Percentiles rank a stretch among this genome's conserved stretches.
Conservation (phyloP, 1,140 invertebrate genomes). For the Lamellibrachia luymesi region DNA sequence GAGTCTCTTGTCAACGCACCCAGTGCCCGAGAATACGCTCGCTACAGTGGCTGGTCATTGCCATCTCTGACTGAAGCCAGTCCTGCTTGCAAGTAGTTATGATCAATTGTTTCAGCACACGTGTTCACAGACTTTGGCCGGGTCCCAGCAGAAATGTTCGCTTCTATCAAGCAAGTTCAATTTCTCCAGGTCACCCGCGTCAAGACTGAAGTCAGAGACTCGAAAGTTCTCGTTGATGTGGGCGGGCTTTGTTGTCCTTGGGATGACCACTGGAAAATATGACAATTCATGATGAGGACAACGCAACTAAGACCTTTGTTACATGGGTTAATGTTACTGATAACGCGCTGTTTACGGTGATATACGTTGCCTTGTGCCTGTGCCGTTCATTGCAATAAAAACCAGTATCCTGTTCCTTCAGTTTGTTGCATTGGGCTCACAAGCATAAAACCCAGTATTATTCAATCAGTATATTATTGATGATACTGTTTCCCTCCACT, state of each 20-base stretch:
- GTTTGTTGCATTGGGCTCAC: no score
- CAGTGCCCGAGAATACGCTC: no score
- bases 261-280: constrained; percentile 66
- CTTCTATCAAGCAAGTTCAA: constrained; percentile 61
- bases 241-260: constrained; percentile 66
- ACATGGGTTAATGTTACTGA: not conserved
- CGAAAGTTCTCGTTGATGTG: constrained; percentile 70
- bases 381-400: no score
- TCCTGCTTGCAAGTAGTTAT: not conserved
- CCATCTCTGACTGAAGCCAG: not conserved
- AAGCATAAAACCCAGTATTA: no score
- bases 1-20: no score
- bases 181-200: constrained; percentile 61
- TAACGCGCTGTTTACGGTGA: no score
- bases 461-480: no score
- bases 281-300: constrained; percentile 21
- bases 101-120: not conserved
- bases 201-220: constrained; percentile 65
- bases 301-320: constrained; percentile 18
- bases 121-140: constrained; percentile 40
- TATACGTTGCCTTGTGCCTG: no score
- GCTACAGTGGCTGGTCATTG: no score
- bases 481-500: no score
- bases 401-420: no score
- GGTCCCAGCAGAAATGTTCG: constrained; percentile 74